Evolutionary conservation across 2,888 invertebrate species (phyloP).

Genomic region (Lycocerus yunnanus): DNA sequence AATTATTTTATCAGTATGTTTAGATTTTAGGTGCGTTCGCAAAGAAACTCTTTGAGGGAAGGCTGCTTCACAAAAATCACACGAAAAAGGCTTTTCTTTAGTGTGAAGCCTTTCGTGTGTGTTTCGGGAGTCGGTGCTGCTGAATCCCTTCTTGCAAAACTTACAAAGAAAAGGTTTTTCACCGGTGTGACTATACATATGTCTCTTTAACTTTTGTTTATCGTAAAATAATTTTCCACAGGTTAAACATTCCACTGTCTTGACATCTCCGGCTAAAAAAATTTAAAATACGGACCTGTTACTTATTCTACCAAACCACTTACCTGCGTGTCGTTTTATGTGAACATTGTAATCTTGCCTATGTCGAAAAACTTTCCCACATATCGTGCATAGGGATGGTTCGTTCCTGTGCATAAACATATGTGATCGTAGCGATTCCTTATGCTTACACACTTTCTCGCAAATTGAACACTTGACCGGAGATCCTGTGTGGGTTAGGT

Average conservation of each 20-base stretch:
- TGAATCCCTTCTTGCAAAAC: slow-evolving; percentile 24
- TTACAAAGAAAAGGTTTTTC: slow-evolving; percentile 20
- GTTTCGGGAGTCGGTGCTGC: slow-evolving; percentile 16
- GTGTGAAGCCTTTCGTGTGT: slow-evolving; percentile 23
- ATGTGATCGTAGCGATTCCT: background rate
- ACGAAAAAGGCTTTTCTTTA: slow-evolving; percentile 24
- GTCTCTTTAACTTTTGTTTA: background rate
- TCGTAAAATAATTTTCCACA: slow-evolving; percentile 2
- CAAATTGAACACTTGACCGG: background rate
- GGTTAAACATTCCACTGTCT: background rate
- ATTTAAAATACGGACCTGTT: background rate
- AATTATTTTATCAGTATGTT: slow-evolving; percentile 9
- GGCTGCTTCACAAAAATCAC: slow-evolving; percentile 16
- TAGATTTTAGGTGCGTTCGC: slow-evolving; percentile 18
- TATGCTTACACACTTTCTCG: background rate
- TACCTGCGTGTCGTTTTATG: background rate
- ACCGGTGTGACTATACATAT: slow-evolving; percentile 22
- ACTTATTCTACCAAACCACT: background rate
- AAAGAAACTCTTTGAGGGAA: slow-evolving; percentile 26
- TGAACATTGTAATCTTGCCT: background rate
- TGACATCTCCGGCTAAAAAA: slow-evolving; percentile 1
- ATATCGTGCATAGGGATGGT: background rate
- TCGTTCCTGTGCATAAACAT: background rate
- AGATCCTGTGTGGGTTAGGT: background rate
- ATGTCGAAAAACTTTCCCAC: background rate